Base-by-base conservation (phyloP, 2,113 vertebrate genomes). In the Datnioides undecimradiatus region DNA sequence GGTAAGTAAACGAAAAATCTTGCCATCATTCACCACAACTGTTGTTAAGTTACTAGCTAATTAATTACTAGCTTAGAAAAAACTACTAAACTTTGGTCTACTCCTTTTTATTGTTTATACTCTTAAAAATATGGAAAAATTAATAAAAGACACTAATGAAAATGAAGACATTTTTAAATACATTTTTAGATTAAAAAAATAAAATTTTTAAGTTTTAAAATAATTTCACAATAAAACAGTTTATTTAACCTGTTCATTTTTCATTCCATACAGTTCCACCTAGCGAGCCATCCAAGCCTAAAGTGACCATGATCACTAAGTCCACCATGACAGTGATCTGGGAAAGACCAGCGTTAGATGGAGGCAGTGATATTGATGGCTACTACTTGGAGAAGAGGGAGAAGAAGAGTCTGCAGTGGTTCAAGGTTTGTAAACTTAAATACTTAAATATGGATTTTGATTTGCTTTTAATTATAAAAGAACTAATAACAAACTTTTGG, bases 371-470 rank as follows among this genome's bases (percentile, higher is more conserved):
- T 91, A 95, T 99, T 85, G 96, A 92, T 48, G 98, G 98, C 75
- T 99, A 99, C 93, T 97, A 96, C 87, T 95, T 99, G 63, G 98
- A 99, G 85, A 99, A 96, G 85, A 93, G 97, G 76, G 98, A 99
- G 83, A 99, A 97, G 93, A 99, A 97, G 89, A 99, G 98, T 91
- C 94, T 99, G 41, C 95, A 96, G 57, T 99, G 98, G 98, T 97
- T 99, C 88, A 99, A 99, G 92, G 93, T 93, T 36, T 71, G 88
- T 83, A 55, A 12, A 8, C 17, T 55, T 3, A 13, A 0, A 17
- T 38, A 4, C 10, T 67, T 33, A 11, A 8, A 71, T 21, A n/a
- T n/a, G n/a, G n/a, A n/a, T n/a, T 46, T 51, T 27, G 1, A 27
- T 9, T 52, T 63, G 7, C 4, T 14, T 66, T 31, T 2, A 36